Conservation (phyloP, 2,113 vertebrate species). For the Nothocercus nigrocapillus region DNA sequence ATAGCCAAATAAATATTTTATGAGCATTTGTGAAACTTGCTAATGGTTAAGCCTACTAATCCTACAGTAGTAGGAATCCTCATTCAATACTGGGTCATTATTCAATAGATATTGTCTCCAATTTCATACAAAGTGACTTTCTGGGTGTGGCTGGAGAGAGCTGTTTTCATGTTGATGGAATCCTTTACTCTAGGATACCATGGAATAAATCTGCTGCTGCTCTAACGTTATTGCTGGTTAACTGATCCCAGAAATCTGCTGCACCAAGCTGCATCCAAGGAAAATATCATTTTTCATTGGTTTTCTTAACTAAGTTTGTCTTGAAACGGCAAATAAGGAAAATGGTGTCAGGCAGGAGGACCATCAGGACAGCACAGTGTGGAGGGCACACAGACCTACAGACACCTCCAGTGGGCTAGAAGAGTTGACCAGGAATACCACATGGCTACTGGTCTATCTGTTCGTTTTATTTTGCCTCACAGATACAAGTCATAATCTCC, state of each 20-base stretch:
- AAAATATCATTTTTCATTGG: not conserved
- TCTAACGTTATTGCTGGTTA: not conserved
- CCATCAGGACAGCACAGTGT: not conserved
- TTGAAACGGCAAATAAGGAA: not conserved
- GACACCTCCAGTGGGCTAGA: not conserved
- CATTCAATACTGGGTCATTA: not conserved
- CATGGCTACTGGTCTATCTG: not conserved
- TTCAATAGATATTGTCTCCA: not conserved
- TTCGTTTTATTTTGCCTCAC: not conserved
- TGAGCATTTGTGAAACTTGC: slow-evolving; percentile 86
- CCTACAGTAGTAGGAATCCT: slow-evolving; percentile 33
- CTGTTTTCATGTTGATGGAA: slow-evolving; percentile 10
- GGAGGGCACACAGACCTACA: not conserved
- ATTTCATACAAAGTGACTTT: not conserved
- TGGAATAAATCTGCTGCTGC: not conserved
- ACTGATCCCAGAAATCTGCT: not conserved
- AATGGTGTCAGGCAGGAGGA: not conserved
- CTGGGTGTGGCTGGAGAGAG: not conserved
- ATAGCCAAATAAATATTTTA: slow-evolving; percentile 91
- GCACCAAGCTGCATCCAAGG: not conserved
- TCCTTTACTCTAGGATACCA: not conserved
- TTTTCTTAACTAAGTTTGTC: not conserved
- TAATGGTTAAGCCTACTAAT: slow-evolving; percentile 80
- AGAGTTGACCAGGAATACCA: not conserved
- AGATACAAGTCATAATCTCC: not conserved